These are phyloP conservation scores for Tangara arthus DNA, from an alignment of 2,797 vertebrate species.

Conservation along the genomic window DNA sequence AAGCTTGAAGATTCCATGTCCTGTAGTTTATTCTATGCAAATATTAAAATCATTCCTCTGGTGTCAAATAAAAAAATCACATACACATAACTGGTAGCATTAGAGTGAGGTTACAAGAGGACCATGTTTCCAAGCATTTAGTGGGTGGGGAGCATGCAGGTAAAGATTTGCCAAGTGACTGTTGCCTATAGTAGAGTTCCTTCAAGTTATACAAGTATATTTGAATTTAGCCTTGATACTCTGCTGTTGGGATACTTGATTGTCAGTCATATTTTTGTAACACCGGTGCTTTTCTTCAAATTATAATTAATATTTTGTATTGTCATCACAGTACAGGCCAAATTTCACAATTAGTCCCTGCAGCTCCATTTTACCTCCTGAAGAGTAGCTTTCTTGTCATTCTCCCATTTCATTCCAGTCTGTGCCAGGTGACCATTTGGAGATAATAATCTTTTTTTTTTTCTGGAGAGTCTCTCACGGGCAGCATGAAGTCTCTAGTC, in stretches of 20 bases:
- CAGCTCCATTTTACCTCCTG: neutral
- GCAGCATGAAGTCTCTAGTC: neutral
- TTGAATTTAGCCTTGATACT: neutral
- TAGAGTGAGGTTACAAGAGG: neutral
- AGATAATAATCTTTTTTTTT: neutral
- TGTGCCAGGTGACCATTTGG: conserved; percentile 12
- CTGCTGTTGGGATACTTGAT: neutral
- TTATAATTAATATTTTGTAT: neutral
- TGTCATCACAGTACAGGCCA: neutral
- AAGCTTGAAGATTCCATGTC: neutral
- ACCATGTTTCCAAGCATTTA: neutral
- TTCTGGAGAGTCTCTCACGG: neutral
- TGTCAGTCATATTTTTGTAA: neutral
- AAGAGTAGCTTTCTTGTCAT: neutral
- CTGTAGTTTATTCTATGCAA: neutral
- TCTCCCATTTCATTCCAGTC: neutral
- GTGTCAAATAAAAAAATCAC: neutral
- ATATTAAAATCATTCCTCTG: neutral
- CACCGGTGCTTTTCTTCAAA: neutral
- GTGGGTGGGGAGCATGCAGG: accelerated
- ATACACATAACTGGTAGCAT: neutral
- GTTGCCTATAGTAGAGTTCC: neutral
- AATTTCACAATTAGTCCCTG: neutral
- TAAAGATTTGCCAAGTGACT: neutral
- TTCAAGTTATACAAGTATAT: neutral